phyloP scores from a whole-genome alignment of 2,888 invertebrate genomes.

The Oxyteleia sp. region DNA sequence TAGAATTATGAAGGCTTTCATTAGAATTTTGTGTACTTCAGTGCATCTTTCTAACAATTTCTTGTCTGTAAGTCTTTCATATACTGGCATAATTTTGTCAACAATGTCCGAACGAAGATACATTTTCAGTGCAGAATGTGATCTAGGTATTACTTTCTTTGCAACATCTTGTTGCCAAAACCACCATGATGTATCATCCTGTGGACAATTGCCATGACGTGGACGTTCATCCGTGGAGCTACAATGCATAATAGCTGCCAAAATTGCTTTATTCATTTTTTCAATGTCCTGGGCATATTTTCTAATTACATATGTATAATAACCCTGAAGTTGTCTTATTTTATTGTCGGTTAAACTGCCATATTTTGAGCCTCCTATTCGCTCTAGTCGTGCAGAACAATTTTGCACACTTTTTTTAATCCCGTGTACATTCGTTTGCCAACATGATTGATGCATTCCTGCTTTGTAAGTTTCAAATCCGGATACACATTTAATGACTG shows the following conservation, averaged over 20 bases:
- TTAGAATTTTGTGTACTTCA: slow-evolving; percentile 57
- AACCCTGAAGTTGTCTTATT: slow-evolving; percentile 43
- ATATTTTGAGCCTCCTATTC: slow-evolving; percentile 11
- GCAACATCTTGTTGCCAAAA: slow-evolving; percentile 48
- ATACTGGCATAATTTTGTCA: slow-evolving; percentile 46
- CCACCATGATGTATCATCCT: slow-evolving; percentile 16
- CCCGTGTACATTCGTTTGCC: slow-evolving; percentile 15
- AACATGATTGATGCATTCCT: slow-evolving; percentile 20
- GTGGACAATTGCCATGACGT: slow-evolving; percentile 10
- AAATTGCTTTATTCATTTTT: slow-evolving; percentile 60
- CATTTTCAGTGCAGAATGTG: too few relatives aligned
- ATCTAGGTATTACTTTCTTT: slow-evolving; percentile 12
- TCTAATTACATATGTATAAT: slow-evolving; percentile 49
- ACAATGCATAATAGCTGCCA: slow-evolving; percentile 50
- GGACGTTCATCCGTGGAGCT: slow-evolving; percentile 45
- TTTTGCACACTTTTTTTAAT: slow-evolving; percentile 15
- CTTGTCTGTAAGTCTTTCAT: slow-evolving; percentile 40
- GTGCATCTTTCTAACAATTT: slow-evolving; percentile 45
- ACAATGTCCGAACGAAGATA: slow-evolving; percentile 29
- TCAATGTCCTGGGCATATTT: slow-evolving; percentile 28
- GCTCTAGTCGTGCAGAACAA: background rate
- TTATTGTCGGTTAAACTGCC: slow-evolving; percentile 23
- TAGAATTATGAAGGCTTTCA: slow-evolving; percentile 51
- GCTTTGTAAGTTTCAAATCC: background rate
- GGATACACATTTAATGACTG: background rate